Percentiles rank a stretch among this genome's conserved stretches.
phyloP scores from a whole-genome alignment of 2,888 invertebrate genomes.

The Hypercompe scribonia region DNA sequence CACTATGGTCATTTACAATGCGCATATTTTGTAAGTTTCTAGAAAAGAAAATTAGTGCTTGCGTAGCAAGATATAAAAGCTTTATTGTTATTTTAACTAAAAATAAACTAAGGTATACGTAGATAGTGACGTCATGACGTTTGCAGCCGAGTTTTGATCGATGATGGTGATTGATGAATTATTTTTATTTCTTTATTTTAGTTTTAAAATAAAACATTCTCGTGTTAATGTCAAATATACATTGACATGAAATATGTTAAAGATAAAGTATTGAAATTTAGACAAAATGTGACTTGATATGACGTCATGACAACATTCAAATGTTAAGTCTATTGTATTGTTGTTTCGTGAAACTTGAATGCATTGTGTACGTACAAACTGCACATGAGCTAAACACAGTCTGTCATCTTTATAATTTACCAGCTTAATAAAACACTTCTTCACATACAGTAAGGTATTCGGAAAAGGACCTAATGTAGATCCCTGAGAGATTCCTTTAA shows the following conservation, averaged over 20 bases:
- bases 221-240: conserved; percentile 1
- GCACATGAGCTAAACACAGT: too few relatives aligned
- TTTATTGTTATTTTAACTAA: not conserved
- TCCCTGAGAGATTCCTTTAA: not conserved
- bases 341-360: not conserved
- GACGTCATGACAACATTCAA: not conserved
- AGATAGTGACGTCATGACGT: not conserved
- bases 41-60: not conserved
- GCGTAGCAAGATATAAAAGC: too few relatives aligned
- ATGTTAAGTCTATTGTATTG: not conserved
- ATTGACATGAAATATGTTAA: conserved; percentile 5
- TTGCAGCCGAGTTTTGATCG: not conserved
- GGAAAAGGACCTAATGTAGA: not conserved
- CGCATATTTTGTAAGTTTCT: not conserved
- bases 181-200: conserved; percentile 18
- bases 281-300: not conserved
- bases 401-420: not conserved
- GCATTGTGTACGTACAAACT: too few relatives aligned
- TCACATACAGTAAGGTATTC: not conserved
- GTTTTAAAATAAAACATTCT: conserved; percentile 2
- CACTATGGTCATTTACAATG: not conserved
- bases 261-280: conserved; percentile 3
- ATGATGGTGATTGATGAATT: not conserved
- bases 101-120: not conserved
- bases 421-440: not conserved